Evolutionary conservation across 1,140 invertebrate genomes (phyloP), one percentile per base, ranked within the genome.

Genomic region (Batillaria attramentaria): DNA sequence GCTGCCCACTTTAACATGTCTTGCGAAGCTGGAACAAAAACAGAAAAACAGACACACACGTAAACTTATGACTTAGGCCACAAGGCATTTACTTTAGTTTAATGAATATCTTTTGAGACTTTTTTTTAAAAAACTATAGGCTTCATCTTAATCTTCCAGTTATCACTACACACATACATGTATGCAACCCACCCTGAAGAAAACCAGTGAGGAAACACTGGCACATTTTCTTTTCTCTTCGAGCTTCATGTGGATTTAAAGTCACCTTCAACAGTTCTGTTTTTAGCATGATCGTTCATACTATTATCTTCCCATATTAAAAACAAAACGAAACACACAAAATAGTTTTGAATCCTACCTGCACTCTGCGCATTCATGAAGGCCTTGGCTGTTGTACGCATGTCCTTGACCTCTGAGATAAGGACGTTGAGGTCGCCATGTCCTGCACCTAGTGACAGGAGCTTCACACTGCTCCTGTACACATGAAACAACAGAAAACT

Each of bases 1-100:
- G 91, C 89, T 43, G 90, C 87, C 93, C 93, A 93, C 81, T 91
- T 91, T 69, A 92, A 81, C 83, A 93, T 85, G 83, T 93, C 93
- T 85, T 93, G 91, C 50, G 91, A 87, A 42, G 92, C 90, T 91
- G 72, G 4, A 86, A 78, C 57, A 74, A 78, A 82, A 80, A 82
- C 62, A 41, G 2, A 81, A 83, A 77, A 72, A 41, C 18, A 81
- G 66, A 66, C 33, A 16, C 16, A 50, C 46, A 50, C 10, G 24
- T 24, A 50, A 50, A 50, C 24, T 50, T 50, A 50, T 50, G 46
- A n/a, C n/a, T 50, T 13, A 10, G 46, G 46, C 24, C 24, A 50
- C 46, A 50, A 50, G 46, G 46, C 10, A 50, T n/a, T n/a, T n/a
- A n/a, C n/a, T n/a, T n/a, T n/a, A n/a, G n/a, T n/a, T n/a, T n/a